phyloP scores from a whole-genome alignment of 2,888 invertebrate genomes.

The Alsophila aescularia region DNA sequence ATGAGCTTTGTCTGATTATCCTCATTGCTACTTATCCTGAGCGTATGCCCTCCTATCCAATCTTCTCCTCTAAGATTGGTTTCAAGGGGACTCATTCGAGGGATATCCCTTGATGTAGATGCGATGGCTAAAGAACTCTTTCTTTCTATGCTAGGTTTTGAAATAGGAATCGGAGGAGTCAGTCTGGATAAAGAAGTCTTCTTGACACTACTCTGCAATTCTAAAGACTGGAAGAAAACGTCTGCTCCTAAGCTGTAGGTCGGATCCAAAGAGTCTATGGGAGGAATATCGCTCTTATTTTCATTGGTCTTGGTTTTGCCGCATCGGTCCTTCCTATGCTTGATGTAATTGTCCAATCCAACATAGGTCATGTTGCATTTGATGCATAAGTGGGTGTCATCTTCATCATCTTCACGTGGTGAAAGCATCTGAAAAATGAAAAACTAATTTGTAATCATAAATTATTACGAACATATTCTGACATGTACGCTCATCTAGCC shows the following conservation, averaged over 20 bases:
- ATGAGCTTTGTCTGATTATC: conserved; percentile 86
- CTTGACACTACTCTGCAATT: conserved; percentile 90
- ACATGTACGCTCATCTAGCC: too few relatives aligned
- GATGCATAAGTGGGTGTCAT: conserved; percentile 94
- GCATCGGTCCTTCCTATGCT: conserved; percentile 91
- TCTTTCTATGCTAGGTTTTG: conserved; percentile 61
- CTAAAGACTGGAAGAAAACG: conserved; percentile 93
- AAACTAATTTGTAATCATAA: too few relatives aligned
- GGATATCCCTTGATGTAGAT: conserved; percentile 64
- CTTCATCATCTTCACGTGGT: conserved; percentile 86
- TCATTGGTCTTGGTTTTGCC: conserved; percentile 63
- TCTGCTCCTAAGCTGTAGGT: conserved; percentile 89
- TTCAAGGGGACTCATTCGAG: conserved; percentile 72
- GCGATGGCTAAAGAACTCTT: conserved; percentile 60
- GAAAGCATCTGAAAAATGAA: conserved; percentile 78
- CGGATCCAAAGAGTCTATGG: conserved; percentile 72
- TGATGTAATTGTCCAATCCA: conserved; percentile 94
- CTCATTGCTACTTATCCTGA: conserved; percentile 81
- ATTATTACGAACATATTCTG: too few relatives aligned
- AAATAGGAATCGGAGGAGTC: conserved; percentile 71
- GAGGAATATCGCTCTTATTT: conserved; percentile 59
- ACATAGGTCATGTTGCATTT: conserved; percentile 92
- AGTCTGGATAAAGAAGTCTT: conserved; percentile 81
- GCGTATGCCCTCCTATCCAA: conserved; percentile 86
- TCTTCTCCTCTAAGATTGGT: conserved; percentile 81